Conservation (phyloP, 2,797 vertebrate genomes). For the Dicrostonyx torquatus region DNA sequence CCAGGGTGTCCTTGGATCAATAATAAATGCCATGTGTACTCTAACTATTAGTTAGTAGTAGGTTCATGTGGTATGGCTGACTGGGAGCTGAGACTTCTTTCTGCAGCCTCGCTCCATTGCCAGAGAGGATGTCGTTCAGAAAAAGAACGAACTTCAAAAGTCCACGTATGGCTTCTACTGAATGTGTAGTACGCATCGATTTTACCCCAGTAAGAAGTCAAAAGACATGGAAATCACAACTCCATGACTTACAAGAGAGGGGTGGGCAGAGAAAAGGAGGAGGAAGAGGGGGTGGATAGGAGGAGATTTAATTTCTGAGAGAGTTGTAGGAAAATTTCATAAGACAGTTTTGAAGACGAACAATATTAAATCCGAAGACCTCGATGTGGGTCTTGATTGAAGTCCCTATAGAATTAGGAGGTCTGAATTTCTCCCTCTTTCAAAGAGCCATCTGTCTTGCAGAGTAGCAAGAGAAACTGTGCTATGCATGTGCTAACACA, state of each 20-base stretch:
- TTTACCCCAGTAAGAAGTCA: background rate
- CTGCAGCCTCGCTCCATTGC: too few relatives aligned
- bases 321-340: background rate
- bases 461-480: conserved; percentile 24
- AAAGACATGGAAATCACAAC: background rate
- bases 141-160: background rate
- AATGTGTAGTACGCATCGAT: background rate
- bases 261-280: background rate
- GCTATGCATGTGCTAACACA: background rate
- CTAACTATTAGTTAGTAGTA: background rate
- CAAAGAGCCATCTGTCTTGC: background rate
- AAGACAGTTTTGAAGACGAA: background rate
- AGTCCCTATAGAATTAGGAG: conserved; percentile 29
- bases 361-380: conserved; percentile 37
- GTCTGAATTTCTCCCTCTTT: conserved; percentile 7
- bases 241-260: background rate
- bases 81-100: background rate
- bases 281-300: background rate
- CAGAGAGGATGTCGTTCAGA: background rate
- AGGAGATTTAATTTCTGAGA: background rate
- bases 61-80: background rate
- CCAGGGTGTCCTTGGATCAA: background rate
- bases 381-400: conserved; percentile 16
- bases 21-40: background rate
- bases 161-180: background rate